Evolutionary conservation across 2,888 invertebrate species (phyloP).

Genomic region (Podotricha telesiphe): DNA sequence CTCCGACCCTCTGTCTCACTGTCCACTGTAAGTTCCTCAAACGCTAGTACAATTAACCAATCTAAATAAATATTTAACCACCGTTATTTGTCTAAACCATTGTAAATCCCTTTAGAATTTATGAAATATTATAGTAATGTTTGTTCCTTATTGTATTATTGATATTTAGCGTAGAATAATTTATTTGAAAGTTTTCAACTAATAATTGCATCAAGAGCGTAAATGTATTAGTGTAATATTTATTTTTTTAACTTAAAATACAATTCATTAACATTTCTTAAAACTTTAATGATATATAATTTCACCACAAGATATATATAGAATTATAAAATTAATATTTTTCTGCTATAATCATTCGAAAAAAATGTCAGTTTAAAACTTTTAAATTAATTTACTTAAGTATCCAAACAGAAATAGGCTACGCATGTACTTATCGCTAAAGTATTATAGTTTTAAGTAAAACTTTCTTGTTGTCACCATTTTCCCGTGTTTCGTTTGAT

Average conservation of each 20-base stretch:
- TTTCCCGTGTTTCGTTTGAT: conserved; percentile 72
- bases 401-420: conserved; percentile 14
- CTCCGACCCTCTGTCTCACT: conserved; percentile 44
- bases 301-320: not conserved
- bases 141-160: conserved; percentile 14
- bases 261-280: not conserved
- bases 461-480: conserved; percentile 74
- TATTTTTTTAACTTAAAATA: not conserved
- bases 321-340: not conserved
- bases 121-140: conserved; percentile 6
- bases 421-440: conserved; percentile 66
- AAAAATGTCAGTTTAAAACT: conserved; percentile 1
- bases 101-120: conserved; percentile 18
- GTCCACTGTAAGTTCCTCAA: conserved; percentile 57
- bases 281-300: not conserved
- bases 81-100: conserved; percentile 22
- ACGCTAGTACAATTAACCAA: conserved; percentile 54
- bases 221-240: not conserved
- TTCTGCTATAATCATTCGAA: not conserved
- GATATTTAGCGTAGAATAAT: not conserved
- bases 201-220: not conserved
- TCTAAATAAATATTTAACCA: conserved; percentile 18
- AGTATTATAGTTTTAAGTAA: conserved; percentile 74
- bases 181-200: not conserved
- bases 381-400: not conserved